These are phyloP conservation scores for Urophycis tenuis DNA, from an alignment of 2,797 vertebrate species.

Conservation along the genomic window DNA sequence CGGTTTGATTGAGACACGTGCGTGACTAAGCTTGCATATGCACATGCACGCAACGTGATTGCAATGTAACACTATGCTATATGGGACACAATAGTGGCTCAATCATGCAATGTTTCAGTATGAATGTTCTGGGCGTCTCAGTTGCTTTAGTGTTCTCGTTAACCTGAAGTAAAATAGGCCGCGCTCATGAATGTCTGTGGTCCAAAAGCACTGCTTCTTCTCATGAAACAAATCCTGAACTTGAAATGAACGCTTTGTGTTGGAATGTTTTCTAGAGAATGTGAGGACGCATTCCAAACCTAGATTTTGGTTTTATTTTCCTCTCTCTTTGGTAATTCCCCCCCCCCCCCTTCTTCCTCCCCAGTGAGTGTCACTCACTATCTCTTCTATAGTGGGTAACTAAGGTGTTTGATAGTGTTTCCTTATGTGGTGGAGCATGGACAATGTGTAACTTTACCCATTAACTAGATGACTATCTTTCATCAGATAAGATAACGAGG, in stretches of 20 bases:
- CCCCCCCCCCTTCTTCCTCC: not conserved
- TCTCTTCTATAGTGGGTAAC: not conserved
- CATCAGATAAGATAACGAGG: slow-evolving; percentile 28
- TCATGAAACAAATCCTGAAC: not conserved
- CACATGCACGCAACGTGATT: too few relatives aligned
- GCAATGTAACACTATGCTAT: too few relatives aligned
- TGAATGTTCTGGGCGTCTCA: not conserved
- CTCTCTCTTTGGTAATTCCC: too few relatives aligned
- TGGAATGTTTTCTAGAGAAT: not conserved
- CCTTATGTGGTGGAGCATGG: slow-evolving; percentile 11
- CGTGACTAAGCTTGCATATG: too few relatives aligned
- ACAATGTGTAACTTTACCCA: slow-evolving; percentile 3
- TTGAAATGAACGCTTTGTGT: not conserved
- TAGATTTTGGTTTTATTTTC: not conserved
- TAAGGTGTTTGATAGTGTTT: not conserved
- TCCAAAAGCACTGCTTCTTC: not conserved
- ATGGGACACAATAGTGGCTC: too few relatives aligned
- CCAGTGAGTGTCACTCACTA: not conserved
- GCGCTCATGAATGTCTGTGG: not conserved
- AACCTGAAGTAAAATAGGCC: not conserved
- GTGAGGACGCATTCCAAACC: not conserved
- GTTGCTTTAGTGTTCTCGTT: not conserved
- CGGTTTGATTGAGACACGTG: too few relatives aligned
- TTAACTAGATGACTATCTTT: slow-evolving; percentile 43
- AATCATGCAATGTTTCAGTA: not conserved